These are phyloP conservation scores for Hyperopisus bebe DNA, from an alignment of 2,113 vertebrate genomes.

Conservation along the genomic window DNA sequence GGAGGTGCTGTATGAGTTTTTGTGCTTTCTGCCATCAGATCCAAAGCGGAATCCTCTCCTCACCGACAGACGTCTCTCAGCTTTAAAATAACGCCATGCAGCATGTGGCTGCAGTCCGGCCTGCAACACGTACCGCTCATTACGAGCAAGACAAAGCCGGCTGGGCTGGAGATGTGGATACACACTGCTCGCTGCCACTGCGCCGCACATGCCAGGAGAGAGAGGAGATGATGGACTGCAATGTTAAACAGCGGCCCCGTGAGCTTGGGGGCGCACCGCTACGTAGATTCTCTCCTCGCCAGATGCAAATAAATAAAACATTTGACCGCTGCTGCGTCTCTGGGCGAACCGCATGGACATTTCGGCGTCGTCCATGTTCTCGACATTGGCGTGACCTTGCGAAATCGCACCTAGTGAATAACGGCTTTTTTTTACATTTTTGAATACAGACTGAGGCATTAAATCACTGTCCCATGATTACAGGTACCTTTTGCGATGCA, in stretches of 20 bases:
- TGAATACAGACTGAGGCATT: not conserved
- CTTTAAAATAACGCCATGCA: not conserved
- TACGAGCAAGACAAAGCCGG: not conserved
- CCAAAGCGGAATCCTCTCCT: not conserved
- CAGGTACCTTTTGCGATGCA: conserved; percentile 37
- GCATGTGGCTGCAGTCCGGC: not conserved
- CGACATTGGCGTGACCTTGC: not conserved
- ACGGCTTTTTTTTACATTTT: not conserved
- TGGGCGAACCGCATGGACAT: not conserved
- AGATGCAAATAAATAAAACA: not conserved
- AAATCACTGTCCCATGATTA: not conserved
- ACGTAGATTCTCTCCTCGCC: not conserved
- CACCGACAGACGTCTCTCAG: not conserved
- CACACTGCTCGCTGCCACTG: not conserved
- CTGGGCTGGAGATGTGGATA: not conserved
- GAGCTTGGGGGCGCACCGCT: not conserved
- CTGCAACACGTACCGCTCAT: not conserved
- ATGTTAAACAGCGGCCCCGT: not conserved
- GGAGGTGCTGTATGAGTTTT: not conserved
- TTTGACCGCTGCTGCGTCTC: not conserved
- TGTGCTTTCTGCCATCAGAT: not conserved
- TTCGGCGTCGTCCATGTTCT: not conserved
- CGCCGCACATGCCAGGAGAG: not conserved
- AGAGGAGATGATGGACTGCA: conserved; percentile 11
- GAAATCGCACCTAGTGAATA: not conserved